These are phyloP conservation scores for Nasalis larvatus DNA, from an alignment of 2,113 vertebrate species.

Conservation along the genomic window DNA sequence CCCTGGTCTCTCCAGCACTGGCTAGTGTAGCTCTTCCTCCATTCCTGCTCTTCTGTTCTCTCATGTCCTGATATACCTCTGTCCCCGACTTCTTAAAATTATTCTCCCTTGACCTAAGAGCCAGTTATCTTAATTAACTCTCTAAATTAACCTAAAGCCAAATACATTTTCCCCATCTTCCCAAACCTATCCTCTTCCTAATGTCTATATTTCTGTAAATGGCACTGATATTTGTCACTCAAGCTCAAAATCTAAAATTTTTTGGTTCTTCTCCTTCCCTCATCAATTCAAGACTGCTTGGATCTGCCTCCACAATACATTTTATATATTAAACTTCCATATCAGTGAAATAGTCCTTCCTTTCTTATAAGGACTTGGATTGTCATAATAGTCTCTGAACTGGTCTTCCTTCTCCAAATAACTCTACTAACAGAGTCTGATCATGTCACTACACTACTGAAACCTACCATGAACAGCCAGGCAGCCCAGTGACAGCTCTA, in stretches of 20 bases:
- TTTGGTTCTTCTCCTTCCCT: constrained; percentile 7
- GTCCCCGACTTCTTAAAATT: not conserved
- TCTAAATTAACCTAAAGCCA: constrained; percentile 30
- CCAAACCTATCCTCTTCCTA: not conserved
- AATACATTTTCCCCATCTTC: not conserved
- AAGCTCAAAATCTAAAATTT: constrained; percentile 5
- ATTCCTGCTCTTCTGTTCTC: not conserved
- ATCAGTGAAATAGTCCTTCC: not conserved
- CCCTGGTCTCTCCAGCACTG: not conserved
- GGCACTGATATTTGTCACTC: not conserved
- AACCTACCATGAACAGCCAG: not conserved
- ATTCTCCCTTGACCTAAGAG: not conserved
- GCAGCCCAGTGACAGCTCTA: not conserved
- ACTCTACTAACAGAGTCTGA: not conserved
- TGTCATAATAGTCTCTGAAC: not conserved
- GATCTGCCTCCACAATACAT: not conserved
- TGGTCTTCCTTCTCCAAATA: not conserved
- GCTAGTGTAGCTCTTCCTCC: not conserved
- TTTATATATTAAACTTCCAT: not conserved
- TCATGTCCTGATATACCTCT: not conserved
- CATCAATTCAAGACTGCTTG: not conserved
- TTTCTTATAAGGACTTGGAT: not conserved
- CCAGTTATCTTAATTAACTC: not conserved
- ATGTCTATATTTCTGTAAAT: not conserved
- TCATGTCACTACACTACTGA: not conserved